Conservation (phyloP, 2,113 vertebrate species). For the Falco punctatus region DNA sequence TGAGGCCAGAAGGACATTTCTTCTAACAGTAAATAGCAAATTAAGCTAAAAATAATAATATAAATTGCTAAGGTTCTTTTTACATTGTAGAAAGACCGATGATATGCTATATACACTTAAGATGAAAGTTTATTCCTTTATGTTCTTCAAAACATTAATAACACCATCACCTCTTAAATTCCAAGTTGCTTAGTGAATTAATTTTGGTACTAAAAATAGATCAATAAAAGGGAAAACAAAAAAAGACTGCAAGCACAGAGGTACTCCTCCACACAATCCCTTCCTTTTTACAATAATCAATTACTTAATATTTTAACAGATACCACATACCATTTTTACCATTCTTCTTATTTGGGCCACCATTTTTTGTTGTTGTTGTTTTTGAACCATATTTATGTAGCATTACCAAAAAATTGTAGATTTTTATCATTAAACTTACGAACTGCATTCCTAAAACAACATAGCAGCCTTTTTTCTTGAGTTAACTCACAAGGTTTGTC, state of each 20-base stretch:
- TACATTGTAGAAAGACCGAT: not conserved
- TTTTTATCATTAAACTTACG: not conserved
- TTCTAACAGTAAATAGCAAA: not conserved
- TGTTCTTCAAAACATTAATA: not conserved
- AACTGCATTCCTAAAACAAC: not conserved
- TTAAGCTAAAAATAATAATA: not conserved
- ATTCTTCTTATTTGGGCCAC: not conserved
- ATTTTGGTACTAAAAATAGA: not conserved
- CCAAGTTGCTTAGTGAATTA: not conserved
- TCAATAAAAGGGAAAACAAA: not conserved
- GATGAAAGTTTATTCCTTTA: not conserved
- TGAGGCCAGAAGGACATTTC: not conserved
- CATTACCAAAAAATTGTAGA: not conserved
- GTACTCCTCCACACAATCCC: not conserved
- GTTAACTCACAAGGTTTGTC: not conserved
- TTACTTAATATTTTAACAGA: not conserved
- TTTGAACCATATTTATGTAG: not conserved
- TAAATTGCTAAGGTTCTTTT: not conserved
- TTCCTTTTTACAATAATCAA: not conserved
- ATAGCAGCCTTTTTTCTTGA: not conserved
- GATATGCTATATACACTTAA: not conserved
- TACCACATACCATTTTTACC: not conserved
- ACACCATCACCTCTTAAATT: not conserved
- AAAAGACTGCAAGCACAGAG: not conserved
- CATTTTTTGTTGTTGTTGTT: not conserved